Conservation (phyloP, 1,140 invertebrate species). For the Reticulitermes speratus region DNA sequence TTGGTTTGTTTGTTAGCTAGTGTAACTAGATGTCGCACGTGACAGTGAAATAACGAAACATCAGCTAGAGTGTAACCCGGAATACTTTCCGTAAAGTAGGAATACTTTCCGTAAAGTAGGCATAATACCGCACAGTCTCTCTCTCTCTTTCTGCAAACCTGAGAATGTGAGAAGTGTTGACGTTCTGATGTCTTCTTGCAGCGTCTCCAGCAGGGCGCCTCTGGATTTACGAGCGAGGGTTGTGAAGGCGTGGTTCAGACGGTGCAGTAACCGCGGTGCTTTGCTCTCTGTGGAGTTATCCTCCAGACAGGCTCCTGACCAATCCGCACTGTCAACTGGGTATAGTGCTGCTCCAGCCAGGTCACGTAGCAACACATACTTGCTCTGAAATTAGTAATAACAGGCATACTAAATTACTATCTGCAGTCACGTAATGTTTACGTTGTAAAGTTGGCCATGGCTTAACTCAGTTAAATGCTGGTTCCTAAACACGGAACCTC, state of each 20-base stretch:
- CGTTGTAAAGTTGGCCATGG: no score
- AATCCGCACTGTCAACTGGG: slow-evolving; percentile 46
- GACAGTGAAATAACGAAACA: no score
- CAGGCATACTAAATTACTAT: no score
- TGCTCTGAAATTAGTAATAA: slow-evolving; percentile 48
- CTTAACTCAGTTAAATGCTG: no score
- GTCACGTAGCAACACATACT: slow-evolving; percentile 57
- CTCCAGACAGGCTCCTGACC: slow-evolving; percentile 39
- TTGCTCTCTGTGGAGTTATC: slow-evolving; percentile 32
- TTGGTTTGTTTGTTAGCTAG: no score
- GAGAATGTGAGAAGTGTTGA: slow-evolving; percentile 26
- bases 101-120: no score
- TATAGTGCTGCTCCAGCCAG: slow-evolving; percentile 55
- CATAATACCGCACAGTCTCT: no score
- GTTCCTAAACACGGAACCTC: no score
- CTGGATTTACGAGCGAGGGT: slow-evolving; percentile 54
- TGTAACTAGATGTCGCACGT: no score
- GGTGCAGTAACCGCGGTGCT: slow-evolving; percentile 40
- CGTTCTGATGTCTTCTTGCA: slow-evolving; percentile 45
- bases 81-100: no score
- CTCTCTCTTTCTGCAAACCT: background rate
- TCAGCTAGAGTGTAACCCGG: no score
- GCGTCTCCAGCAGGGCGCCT: slow-evolving; percentile 44
- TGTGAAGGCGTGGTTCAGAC: slow-evolving; percentile 47
- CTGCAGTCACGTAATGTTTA: no score